Base-by-base conservation (phyloP, 2,888 invertebrate species). In the Melanophora roralis region DNA sequence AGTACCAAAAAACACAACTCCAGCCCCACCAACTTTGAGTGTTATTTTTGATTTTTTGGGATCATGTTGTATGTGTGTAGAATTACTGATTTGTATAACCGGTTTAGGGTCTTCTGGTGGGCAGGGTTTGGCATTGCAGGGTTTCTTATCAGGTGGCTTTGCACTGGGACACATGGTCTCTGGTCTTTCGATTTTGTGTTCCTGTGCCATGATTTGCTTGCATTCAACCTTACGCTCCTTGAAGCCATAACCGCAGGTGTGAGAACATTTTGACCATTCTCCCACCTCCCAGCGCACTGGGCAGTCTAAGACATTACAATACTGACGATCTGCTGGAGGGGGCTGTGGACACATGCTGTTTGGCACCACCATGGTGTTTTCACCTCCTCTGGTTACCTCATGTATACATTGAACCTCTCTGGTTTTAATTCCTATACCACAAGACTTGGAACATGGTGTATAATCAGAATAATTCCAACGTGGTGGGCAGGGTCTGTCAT, bases 401-500 rank as follows among this genome's bases (percentile, higher is more conserved):
- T 90, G 90, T 72, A 90, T 90, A 80, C 90, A 90, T 79, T 89
- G 89, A 2, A 90, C 98, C 88, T 96, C 96, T 77, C 98, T 92
- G 0, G 95, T 96, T 90, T 97, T 97, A 82, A 96, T 95, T 0
- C 98, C 98, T 83, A 98, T 95, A 34, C 98, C 98, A 87, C 98
- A 99, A 2, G 96, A 95, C 88, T 96, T 96, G 19, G 96, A 96
- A 90, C 98, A 99, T 19, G 94, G 93, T 0, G 95, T 94, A 87
- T 96, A 97, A 68, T 96, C 96, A 0, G 96, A 96, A 84, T 95
- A 94, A 87, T 96, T 96, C 97, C 97, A 97, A 84, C 97, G 93
- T 0, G 98, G 98, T 1, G 98, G 98, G 87, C 99, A 99, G 0
- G 98, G 96, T 80, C 96, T 95, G 86, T 98, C 98, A 88, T 99